A percentile compares a stretch with the other conserved stretches of the same genome.
Conservation (phyloP, 53 echinoderm and acorn worm species). For the Patiria pectinifera region DNA sequence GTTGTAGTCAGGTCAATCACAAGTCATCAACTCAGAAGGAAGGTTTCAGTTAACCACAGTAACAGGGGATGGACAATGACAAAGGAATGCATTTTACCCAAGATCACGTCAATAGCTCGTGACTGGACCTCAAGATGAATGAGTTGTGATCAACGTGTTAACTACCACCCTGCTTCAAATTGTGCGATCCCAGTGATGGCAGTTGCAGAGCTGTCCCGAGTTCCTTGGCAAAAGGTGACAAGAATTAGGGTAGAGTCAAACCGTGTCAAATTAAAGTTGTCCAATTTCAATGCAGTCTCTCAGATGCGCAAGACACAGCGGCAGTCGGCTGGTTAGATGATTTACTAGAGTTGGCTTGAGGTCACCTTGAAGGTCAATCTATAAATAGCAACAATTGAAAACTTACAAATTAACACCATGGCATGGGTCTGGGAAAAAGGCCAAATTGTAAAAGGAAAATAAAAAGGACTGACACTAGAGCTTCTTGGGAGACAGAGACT, state of each 20-base stretch:
- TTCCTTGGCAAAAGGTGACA: neutral
- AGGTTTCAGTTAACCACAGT: no score
- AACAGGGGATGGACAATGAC: no score
- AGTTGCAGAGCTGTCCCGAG: neutral
- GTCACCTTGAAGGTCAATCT: conserved; percentile 70
- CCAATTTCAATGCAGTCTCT: conserved; percentile 64
- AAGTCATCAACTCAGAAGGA: no score
- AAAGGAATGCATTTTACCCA: no score
- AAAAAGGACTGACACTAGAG: no score
- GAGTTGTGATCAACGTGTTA: no score
- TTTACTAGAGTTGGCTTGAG: conserved; percentile 63
- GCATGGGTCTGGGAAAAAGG: neutral
- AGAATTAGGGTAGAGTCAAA: neutral
- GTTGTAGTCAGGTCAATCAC: no score
- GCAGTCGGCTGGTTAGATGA: conserved; percentile 68
- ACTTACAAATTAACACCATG: neutral
- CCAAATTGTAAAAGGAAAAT: no score
- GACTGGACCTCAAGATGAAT: no score
- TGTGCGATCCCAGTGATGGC: neutral
- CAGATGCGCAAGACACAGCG: conserved; percentile 70
- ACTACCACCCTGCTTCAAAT: no score
- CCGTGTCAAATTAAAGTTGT: conserved; percentile 16
- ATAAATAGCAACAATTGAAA: neutral
- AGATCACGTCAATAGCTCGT: no score
- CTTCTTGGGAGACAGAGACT: no score